phyloP scores from a whole-genome alignment of 2,888 invertebrate species.

The Cremastobaeus sp. region DNA sequence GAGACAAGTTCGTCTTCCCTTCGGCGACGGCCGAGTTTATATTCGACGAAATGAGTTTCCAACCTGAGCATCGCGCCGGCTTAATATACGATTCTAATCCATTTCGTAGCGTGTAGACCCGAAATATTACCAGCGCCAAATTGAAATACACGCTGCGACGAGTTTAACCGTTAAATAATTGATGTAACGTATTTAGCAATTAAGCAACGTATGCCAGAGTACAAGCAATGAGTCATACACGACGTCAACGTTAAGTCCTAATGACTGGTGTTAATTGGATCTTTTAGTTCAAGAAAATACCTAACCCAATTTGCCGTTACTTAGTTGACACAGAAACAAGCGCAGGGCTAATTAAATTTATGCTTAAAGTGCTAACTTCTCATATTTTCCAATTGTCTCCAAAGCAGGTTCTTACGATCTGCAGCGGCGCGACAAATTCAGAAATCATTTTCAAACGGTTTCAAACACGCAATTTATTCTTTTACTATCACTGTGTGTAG shows the following conservation, averaged over 20 bases:
- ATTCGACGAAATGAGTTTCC: slow-evolving; percentile 57
- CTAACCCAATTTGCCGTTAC: too few relatives aligned
- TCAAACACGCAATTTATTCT: not conserved
- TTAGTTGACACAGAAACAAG: not conserved
- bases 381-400: too few relatives aligned
- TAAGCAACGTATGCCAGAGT: slow-evolving; percentile 5
- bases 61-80: slow-evolving; percentile 35
- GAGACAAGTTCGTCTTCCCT: slow-evolving; percentile 47
- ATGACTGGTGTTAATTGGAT: slow-evolving; percentile 19
- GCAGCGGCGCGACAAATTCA: too few relatives aligned
- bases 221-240: too few relatives aligned
- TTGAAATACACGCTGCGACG: slow-evolving; percentile 42
- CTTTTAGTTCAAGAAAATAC: too few relatives aligned
- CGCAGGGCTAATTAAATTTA: not conserved
- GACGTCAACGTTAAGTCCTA: too few relatives aligned
- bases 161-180: slow-evolving; percentile 28
- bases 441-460: not conserved
- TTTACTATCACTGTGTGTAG: too few relatives aligned
- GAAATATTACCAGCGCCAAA: slow-evolving; percentile 53
- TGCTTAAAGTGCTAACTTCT: too few relatives aligned
- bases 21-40: slow-evolving; percentile 47
- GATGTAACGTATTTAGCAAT: slow-evolving; percentile 37
- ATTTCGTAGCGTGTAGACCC: slow-evolving; percentile 36
- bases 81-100: slow-evolving; percentile 56
- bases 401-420: too few relatives aligned